phyloP scores from a whole-genome alignment of 2,797 vertebrate genomes.

The Apodemus agrarius region DNA sequence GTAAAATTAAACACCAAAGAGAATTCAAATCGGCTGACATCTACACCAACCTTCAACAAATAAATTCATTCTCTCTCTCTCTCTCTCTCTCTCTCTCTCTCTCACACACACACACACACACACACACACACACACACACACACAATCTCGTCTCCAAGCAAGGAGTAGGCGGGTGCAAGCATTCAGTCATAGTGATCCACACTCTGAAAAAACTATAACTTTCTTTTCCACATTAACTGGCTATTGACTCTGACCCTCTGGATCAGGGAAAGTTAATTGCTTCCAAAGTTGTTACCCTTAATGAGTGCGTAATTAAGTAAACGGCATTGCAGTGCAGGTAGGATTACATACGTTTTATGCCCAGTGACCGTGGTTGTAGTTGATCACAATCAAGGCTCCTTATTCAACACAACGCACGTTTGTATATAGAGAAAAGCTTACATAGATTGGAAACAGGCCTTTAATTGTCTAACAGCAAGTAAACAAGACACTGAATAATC shows the following conservation, averaged over 20 bases:
- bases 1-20: constrained; percentile 68
- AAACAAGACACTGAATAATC: neutral
- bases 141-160: constrained; percentile 57
- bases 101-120: neutral
- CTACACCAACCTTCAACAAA: constrained; percentile 70
- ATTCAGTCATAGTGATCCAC: neutral
- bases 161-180: neutral
- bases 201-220: neutral
- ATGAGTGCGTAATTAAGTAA: constrained; percentile 16
- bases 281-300: constrained; percentile 40
- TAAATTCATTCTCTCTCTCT: neutral
- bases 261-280: constrained; percentile 36
- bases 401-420: constrained; percentile 33
- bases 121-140: constrained; percentile 17
- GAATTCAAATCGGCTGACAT: constrained; percentile 75
- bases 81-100: too few species aligned
- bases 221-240: neutral
- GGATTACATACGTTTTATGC: neutral
- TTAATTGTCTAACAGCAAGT: neutral
- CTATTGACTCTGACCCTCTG: constrained; percentile 38
- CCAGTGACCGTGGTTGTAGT: neutral
- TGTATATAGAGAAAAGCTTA: neutral
- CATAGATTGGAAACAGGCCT: neutral
- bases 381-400: neutral
- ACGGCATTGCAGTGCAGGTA: neutral